Evolutionary conservation across 2,113 vertebrate genomes (phyloP), one percentile per base, ranked within the genome.

Genomic region (Chinchilla lanigera): DNA sequence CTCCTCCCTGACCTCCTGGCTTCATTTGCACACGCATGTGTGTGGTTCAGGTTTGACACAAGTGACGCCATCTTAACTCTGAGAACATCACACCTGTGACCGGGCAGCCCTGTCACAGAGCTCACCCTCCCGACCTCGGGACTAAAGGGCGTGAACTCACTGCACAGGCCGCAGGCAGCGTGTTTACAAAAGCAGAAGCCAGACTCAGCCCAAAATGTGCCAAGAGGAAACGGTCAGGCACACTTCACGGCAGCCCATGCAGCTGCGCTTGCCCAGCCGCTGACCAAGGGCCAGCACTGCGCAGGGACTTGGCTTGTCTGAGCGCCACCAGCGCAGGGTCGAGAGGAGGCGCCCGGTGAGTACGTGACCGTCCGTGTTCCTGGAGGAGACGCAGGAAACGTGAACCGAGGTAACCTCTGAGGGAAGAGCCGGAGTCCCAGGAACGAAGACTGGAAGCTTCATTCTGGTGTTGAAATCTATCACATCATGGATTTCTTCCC

Each of bases 81-180:
- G 41, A 20, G 6, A 26, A 47, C 60, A 47, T 82, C 80, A 24
- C 20, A 4, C 35, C 5, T 50, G 54, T 38, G 67, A 28, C 67
- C 10, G 0, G 13, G 33, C 38, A 19, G 26, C 82, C 35, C 61
- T 17, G 7, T 33, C 16, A n/a, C 3, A 1, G 47, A 83, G 35
- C 80, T 5, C 13, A 35, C 12, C 28, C 26, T 35, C 60, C 56
- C 0, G 2, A 52, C 22, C 14, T 33, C 67, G 33, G 50, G 1
- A 50, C 38, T 12, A 9, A 47, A 60, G 54, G 69, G 5, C 0
- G 1, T n/a, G 11, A 4, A 30, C 38, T 33, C 24, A 0, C 5
- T 41, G 16, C 38, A 41, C 30, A 35, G 3, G 22, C 41, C 0
- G 1, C 30, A 3, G 20, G 3, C 22, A 0, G 30, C 0, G 4